These are phyloP conservation scores for Liposcelis brunnea DNA, from an alignment of 2,888 invertebrate genomes.

Conservation along the genomic window DNA sequence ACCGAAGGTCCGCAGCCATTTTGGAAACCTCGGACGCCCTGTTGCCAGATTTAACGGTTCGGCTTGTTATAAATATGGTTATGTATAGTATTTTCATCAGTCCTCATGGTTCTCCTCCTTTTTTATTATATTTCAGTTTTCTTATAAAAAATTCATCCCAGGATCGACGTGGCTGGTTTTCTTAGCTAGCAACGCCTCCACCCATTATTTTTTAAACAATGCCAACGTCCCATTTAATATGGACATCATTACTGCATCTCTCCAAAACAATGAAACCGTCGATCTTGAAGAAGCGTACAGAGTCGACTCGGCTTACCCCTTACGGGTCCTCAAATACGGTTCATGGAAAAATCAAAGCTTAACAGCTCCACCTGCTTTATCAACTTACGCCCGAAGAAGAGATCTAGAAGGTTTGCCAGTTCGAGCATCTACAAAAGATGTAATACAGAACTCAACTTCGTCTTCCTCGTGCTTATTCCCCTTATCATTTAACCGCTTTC, in stretches of 20 bases:
- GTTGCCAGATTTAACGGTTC: no score
- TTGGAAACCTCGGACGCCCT: no score
- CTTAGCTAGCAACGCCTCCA: neutral
- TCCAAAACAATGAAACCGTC: neutral
- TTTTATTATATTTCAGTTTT: neutral
- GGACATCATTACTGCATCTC: neutral
- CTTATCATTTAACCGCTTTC: no score
- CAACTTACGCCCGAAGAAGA: neutral
- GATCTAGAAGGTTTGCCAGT: slow-evolving; percentile 1
- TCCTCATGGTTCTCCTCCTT: no score
- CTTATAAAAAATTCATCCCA: neutral
- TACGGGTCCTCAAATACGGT: neutral
- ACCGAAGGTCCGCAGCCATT: no score
- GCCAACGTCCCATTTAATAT: neutral
- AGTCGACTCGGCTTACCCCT: neutral
- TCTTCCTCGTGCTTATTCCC: no score
- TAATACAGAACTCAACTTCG: no score
- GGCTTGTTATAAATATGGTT: no score
- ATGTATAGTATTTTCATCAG: no score
- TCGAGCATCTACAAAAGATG: slow-evolving; percentile 4
- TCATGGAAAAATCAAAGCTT: neutral
- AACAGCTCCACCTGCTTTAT: neutral
- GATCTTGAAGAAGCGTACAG: neutral
- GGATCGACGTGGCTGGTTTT: neutral
- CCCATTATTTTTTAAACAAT: neutral